phyloP scores from a whole-genome alignment of 2,113 vertebrate species.

The Cephalopholis sonnerati region DNA sequence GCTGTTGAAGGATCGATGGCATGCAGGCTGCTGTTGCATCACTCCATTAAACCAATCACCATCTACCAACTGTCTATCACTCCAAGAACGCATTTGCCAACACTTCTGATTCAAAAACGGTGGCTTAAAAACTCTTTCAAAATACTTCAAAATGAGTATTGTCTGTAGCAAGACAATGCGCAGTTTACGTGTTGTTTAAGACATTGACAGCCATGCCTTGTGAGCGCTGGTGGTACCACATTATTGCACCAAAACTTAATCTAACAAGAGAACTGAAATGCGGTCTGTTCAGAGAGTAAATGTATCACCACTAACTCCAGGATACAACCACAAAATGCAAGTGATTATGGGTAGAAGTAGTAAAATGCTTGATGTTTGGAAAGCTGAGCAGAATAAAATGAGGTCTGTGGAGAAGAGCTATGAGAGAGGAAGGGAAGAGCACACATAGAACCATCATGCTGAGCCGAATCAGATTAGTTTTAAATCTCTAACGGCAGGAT shows the following conservation, averaged over 20 bases:
- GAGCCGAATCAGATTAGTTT: constrained; percentile 36
- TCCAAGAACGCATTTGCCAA: neutral
- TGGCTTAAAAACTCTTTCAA: neutral
- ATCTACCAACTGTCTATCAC: neutral
- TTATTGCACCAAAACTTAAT: neutral
- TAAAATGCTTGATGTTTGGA: constrained; percentile 1
- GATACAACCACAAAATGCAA: neutral
- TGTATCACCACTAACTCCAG: neutral
- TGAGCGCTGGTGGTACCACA: neutral
- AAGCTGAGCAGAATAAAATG: constrained; percentile 10
- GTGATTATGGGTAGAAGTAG: neutral
- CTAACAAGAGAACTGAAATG: neutral
- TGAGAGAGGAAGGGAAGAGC: neutral
- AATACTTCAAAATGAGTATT: neutral
- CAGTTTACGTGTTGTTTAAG: neutral
- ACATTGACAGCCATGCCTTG: neutral
- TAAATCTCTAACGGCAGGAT: constrained; percentile 36
- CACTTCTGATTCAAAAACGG: neutral
- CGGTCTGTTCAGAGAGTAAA: neutral
- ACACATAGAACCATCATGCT: constrained; percentile 22
- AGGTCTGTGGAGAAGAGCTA: neutral
- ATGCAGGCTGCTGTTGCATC: constrained; percentile 3
- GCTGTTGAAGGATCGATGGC: constrained; percentile 44
- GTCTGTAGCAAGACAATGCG: neutral
- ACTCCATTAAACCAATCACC: constrained; percentile 11